phyloP scores from a whole-genome alignment of 2,797 vertebrate species.

The Rhinichthys osculus region DNA sequence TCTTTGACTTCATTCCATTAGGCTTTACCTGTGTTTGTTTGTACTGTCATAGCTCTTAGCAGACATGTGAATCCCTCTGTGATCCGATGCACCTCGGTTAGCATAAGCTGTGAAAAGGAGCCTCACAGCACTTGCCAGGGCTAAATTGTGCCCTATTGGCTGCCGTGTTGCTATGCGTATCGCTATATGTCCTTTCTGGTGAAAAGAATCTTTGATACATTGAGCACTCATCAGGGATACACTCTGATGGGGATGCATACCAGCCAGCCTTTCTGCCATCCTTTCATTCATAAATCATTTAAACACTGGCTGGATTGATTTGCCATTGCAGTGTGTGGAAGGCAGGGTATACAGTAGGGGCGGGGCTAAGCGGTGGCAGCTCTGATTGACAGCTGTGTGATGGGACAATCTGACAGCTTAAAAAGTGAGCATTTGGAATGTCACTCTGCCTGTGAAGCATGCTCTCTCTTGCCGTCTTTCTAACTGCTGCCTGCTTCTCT shows the following conservation, averaged over 20 bases:
- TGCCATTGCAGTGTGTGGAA: constrained; percentile 38
- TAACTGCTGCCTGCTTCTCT: not conserved
- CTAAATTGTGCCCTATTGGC: constrained; percentile 74
- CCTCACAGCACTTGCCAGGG: constrained; percentile 60
- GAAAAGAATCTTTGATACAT: constrained; percentile 24
- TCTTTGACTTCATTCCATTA: constrained; percentile 20
- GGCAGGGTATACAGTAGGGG: constrained; percentile 7
- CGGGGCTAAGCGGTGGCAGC: constrained; percentile 36
- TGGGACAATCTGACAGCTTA: constrained; percentile 61
- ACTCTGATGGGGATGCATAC: not conserved
- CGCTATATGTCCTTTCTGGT: constrained; percentile 50
- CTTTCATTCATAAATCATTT: constrained; percentile 44
- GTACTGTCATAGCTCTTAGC: constrained; percentile 37
- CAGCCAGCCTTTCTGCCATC: not conserved
- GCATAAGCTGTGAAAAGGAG: constrained; percentile 14
- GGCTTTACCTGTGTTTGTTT: constrained; percentile 33
- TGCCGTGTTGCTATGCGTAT: constrained; percentile 77
- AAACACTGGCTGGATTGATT: constrained; percentile 60
- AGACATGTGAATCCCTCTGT: constrained; percentile 41
- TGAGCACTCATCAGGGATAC: constrained; percentile 10
- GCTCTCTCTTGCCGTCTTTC: constrained; percentile 24
- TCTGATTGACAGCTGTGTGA: constrained; percentile 56
- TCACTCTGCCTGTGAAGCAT: constrained; percentile 33
- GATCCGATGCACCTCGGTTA: constrained; percentile 38
- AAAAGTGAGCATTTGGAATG: constrained; percentile 67